These are phyloP conservation scores for Agonopterix subpropinquella DNA, from an alignment of 2,888 invertebrate species.

Conservation along the genomic window DNA sequence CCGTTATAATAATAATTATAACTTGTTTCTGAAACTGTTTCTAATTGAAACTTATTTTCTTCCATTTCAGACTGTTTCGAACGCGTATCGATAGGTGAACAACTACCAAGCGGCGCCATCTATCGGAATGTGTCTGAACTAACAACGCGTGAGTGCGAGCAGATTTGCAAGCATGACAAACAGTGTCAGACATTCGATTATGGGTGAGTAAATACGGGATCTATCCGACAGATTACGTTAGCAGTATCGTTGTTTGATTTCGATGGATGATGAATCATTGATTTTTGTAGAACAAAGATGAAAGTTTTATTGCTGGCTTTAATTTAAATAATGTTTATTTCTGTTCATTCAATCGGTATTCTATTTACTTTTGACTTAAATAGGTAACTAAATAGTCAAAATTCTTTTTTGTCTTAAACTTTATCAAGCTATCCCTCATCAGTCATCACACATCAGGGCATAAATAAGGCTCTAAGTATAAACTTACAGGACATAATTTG, in stretches of 20 bases:
- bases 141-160: constrained; percentile 77
- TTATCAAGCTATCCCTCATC: too few species aligned
- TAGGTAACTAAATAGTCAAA: too few species aligned
- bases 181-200: constrained; percentile 79
- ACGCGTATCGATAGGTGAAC: constrained; percentile 78
- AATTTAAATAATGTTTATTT: too few species aligned
- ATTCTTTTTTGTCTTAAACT: too few species aligned
- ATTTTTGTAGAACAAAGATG: background rate
- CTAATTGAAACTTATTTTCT: too few species aligned
- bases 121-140: constrained; percentile 77
- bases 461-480: too few species aligned
- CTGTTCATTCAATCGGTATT: too few species aligned
- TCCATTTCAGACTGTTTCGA: constrained; percentile 77
- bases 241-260: too few species aligned
- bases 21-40: background rate
- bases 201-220: constrained; percentile 59
- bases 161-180: constrained; percentile 78
- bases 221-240: background rate
- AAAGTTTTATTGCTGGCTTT: too few species aligned
- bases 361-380: too few species aligned
- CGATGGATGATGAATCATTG: background rate
- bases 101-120: constrained; percentile 74
- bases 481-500: too few species aligned
- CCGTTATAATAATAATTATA: background rate
- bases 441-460: too few species aligned